Evolutionary conservation across 2,113 vertebrate genomes (phyloP).

Genomic region (Corapipo altera): DNA sequence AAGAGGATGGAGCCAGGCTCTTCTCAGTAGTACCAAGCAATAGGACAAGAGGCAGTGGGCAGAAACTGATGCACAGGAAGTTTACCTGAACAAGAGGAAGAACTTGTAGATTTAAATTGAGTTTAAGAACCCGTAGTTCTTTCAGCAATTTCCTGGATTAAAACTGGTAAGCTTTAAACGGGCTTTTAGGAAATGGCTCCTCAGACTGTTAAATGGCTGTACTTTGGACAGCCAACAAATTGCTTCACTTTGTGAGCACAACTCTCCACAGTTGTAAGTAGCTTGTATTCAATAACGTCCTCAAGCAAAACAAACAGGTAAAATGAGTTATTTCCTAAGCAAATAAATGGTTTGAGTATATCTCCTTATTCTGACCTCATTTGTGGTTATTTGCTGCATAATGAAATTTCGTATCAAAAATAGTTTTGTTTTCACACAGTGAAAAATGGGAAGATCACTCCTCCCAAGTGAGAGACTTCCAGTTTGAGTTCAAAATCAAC

Average conservation of each 20-base stretch:
- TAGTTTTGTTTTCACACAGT: not conserved
- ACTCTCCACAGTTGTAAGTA: not conserved
- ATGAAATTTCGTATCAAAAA: slow-evolving; percentile 2
- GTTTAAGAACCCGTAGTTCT: not conserved
- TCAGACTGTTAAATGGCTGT: not conserved
- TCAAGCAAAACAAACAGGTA: not conserved
- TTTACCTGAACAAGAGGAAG: not conserved
- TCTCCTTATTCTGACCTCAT: not conserved
- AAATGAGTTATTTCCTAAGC: slow-evolving; percentile 8
- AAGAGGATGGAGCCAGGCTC: not conserved
- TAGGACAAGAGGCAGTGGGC: not conserved
- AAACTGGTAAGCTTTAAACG: not conserved
- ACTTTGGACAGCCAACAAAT: not conserved
- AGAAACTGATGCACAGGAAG: not conserved
- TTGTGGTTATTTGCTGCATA: not conserved
- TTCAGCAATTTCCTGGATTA: not conserved
- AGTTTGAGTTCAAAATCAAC: not conserved
- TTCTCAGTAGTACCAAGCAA: not conserved
- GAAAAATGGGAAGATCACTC: not conserved
- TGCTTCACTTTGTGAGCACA: not conserved
- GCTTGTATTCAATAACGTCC: not conserved
- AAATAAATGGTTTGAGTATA: slow-evolving; percentile 4
- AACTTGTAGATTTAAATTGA: not conserved
- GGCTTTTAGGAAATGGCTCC: not conserved
- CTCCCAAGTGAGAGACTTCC: not conserved